Evolutionary conservation across 2,113 vertebrate genomes (phyloP).

Genomic region (Colius striatus): DNA sequence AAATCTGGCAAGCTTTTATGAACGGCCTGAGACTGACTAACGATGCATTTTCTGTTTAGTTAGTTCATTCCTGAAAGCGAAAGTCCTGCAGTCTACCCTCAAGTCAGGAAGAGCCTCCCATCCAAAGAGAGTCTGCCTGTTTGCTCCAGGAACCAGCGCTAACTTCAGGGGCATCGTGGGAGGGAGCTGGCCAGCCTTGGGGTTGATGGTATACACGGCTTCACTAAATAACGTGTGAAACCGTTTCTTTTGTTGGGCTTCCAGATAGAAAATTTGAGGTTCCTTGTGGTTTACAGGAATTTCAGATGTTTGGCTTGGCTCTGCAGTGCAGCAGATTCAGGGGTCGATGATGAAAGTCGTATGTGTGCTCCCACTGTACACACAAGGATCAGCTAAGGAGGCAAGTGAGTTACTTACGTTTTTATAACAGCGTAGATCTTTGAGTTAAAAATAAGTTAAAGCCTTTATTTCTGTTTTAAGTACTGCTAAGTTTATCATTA

Average conservation of each 20-base stretch:
- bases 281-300: neutral
- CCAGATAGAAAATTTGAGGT: neutral
- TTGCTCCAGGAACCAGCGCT: neutral
- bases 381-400: neutral
- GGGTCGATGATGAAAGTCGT: neutral
- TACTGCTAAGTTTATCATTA: neutral
- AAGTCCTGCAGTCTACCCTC: neutral
- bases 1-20: neutral
- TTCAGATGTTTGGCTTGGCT: neutral
- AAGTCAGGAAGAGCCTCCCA: neutral
- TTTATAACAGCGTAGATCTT: neutral
- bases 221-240: neutral
- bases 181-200: neutral
- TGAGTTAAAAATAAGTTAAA: neutral
- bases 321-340: neutral
- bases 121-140: neutral
- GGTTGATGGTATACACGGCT: neutral
- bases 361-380: neutral
- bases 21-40: neutral
- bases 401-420: neutral
- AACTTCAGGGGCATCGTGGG: neutral
- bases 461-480: neutral
- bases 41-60: neutral
- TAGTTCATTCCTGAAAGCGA: neutral
- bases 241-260: neutral